These are phyloP conservation scores for Pseudomyrmex gracilis DNA, from an alignment of 1,140 invertebrate species.

Conservation along the genomic window DNA sequence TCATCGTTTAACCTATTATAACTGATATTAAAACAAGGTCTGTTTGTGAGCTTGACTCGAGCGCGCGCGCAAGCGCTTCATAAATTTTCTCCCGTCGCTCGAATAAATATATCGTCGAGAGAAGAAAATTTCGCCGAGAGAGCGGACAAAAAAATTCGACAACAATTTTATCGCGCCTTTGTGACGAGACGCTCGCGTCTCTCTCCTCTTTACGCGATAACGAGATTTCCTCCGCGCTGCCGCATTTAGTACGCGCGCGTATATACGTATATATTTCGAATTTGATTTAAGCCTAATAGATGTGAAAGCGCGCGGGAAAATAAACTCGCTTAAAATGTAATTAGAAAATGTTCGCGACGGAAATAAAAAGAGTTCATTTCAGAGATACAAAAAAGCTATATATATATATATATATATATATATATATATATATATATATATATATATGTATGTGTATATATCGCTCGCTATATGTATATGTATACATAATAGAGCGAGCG, in stretches of 20 bases:
- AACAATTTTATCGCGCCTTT: conserved; percentile 31
- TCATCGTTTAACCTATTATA: conserved; percentile 30
- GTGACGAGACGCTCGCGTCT: neutral
- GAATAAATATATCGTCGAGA: neutral
- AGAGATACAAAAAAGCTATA: conserved; percentile 16
- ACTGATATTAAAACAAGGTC: conserved; percentile 33
- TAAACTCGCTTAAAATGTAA: conserved; percentile 50
- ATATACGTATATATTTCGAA: conserved; percentile 9
- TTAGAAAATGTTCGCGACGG: conserved; percentile 21
- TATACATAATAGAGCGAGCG: too few relatives aligned
- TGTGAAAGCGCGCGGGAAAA: conserved; percentile 39
- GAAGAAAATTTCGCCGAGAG: neutral
- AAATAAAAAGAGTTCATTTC: conserved; percentile 24
- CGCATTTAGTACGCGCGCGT: conserved; percentile 37
- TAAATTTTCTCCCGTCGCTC: conserved; percentile 8
- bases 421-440: neutral
- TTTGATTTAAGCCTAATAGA: conserved; percentile 33
- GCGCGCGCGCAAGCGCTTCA: neutral
- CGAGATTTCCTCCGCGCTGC: conserved; percentile 1
- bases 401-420: neutral
- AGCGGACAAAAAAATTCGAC: conserved; percentile 23
- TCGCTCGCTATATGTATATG: neutral
- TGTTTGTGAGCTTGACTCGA: conserved; percentile 23
- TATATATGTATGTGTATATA: too few relatives aligned
- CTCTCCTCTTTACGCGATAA: conserved; percentile 30